A percentile compares a stretch with the other conserved stretches of the same genome.
Evolutionary conservation across 2,888 invertebrate genomes (phyloP).

Genomic region (Epistrophe eligans): DNA sequence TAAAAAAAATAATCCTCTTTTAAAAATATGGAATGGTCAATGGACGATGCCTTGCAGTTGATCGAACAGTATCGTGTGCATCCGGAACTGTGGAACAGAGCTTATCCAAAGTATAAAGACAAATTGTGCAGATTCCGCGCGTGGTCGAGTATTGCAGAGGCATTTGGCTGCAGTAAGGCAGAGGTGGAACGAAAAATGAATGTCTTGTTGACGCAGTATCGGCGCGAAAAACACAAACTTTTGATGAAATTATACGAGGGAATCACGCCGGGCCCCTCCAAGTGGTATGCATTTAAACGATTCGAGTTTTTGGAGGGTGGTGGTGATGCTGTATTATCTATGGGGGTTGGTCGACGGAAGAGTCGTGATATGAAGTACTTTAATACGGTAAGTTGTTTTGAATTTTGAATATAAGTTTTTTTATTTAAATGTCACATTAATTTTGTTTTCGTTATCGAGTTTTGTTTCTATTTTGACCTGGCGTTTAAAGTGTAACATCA

Average conservation of each 20-base stretch:
- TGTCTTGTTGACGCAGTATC: conserved; percentile 82
- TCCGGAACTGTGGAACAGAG: conserved; percentile 83
- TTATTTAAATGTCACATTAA: not conserved
- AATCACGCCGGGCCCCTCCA: conserved; percentile 83
- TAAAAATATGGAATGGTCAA: conserved; percentile 83
- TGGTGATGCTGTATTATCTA: conserved; percentile 77
- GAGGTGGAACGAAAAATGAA: conserved; percentile 84
- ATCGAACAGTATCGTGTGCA: conserved; percentile 83
- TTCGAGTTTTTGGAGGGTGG: conserved; percentile 83
- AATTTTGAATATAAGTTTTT: not conserved
- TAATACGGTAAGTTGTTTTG: conserved; percentile 81
- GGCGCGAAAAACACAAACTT: conserved; percentile 83
- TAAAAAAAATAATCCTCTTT: conserved; percentile 35
- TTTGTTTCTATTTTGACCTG: not conserved
- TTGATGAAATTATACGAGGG: conserved; percentile 82
- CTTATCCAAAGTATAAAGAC: conserved; percentile 83
- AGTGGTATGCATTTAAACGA: conserved; percentile 83
- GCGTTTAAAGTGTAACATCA: conserved; percentile 7
- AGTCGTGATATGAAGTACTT: conserved; percentile 83
- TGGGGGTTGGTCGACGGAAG: conserved; percentile 79
- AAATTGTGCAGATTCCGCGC: conserved; percentile 83
- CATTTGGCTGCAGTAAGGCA: conserved; percentile 83
- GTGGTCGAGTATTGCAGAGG: conserved; percentile 83
- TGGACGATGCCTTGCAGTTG: conserved; percentile 82
- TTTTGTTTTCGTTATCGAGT: not conserved